A percentile compares a stretch with the other conserved stretches of the same genome.
Evolutionary conservation across 2,888 invertebrate species (phyloP).

Genomic region (Caenorhabditis angaria): DNA sequence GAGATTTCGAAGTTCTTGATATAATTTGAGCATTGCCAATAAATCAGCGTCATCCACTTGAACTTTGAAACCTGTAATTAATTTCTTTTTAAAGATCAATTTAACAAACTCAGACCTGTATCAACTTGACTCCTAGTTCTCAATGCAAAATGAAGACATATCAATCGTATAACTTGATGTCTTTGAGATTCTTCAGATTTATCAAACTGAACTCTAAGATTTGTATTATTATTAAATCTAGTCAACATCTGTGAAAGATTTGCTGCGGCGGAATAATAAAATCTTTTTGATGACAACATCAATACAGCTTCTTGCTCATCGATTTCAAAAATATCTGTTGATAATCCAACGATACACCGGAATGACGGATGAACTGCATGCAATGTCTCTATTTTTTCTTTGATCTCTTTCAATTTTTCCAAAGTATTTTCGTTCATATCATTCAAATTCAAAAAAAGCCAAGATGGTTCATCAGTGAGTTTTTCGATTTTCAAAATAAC

Average conservation of each 20-base stretch:
- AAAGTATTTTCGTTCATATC: slow-evolving; percentile 10
- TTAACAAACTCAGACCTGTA: too few relatives aligned
- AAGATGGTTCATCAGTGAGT: slow-evolving; percentile 29
- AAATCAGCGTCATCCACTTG: slow-evolving; percentile 33
- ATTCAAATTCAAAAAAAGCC: slow-evolving; percentile 29
- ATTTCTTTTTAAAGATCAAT: too few relatives aligned
- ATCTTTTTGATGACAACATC: slow-evolving; percentile 14
- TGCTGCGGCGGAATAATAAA: slow-evolving; percentile 23
- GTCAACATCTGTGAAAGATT: slow-evolving; percentile 18
- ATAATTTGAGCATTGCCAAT: slow-evolving; percentile 28
- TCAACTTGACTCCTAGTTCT: slow-evolving; percentile 18
- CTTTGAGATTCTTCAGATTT: slow-evolving; percentile 31
- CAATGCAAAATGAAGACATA: slow-evolving; percentile 27
- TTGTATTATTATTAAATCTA: slow-evolving; percentile 19
- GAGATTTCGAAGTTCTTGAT: slow-evolving; percentile 23
- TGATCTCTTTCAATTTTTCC: slow-evolving; percentile 10
- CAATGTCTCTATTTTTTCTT: slow-evolving; percentile 16
- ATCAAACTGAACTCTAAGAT: slow-evolving; percentile 18
- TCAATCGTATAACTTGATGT: slow-evolving; percentile 23
- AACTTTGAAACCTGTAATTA: slow-evolving; percentile 18
- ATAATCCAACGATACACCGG: slow-evolving; percentile 23
- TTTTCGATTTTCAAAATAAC: slow-evolving; percentile 28
- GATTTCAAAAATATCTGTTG: slow-evolving; percentile 17
- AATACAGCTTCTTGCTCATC: slow-evolving; percentile 34
- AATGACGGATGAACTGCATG: slow-evolving; percentile 32